These are phyloP conservation scores for Diacarnus erythraeanus DNA, from an alignment of 37 sponge, comb jelly and placozoan species.

Conservation along the genomic window DNA sequence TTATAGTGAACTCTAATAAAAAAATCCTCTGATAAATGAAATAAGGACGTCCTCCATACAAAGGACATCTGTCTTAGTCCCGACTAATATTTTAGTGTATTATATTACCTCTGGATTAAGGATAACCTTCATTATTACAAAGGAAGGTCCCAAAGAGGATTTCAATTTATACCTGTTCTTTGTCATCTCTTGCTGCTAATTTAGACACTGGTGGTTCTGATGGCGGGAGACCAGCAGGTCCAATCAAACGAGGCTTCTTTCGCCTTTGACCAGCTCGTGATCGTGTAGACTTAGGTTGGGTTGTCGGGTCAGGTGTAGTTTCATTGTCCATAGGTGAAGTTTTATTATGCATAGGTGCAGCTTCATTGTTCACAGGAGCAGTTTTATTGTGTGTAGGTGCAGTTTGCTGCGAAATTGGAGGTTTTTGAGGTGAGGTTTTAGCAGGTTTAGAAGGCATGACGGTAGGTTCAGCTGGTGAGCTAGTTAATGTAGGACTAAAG, in stretches of 20 bases:
- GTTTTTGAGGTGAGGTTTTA: too few species aligned
- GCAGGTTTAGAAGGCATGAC: neutral
- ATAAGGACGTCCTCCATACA: neutral
- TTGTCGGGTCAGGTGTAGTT: neutral
- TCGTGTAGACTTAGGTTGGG: neutral
- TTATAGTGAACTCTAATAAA: too few species aligned
- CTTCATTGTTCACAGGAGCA: neutral
- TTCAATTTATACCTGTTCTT: neutral
- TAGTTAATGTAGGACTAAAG: neutral
- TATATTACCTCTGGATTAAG: neutral
- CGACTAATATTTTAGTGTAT: neutral
- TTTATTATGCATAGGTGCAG: neutral
- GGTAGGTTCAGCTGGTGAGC: neutral
- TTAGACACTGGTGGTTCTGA: neutral
- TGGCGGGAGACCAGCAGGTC: neutral
- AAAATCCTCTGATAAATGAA: too few species aligned
- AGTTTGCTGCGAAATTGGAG: too few species aligned
- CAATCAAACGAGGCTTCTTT: conserved; percentile 15
- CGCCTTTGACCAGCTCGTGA: neutral
- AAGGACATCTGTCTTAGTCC: neutral
- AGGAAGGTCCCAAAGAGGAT: neutral
- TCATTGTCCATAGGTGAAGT: neutral
- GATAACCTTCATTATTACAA: neutral
- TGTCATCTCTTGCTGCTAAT: neutral
- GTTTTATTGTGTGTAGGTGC: too few species aligned